A percentile compares a stretch with the other conserved stretches of the same genome.
These are phyloP conservation scores for Petrocephalus zakoni DNA, from an alignment of 2,113 vertebrate genomes.

Conservation along the genomic window DNA sequence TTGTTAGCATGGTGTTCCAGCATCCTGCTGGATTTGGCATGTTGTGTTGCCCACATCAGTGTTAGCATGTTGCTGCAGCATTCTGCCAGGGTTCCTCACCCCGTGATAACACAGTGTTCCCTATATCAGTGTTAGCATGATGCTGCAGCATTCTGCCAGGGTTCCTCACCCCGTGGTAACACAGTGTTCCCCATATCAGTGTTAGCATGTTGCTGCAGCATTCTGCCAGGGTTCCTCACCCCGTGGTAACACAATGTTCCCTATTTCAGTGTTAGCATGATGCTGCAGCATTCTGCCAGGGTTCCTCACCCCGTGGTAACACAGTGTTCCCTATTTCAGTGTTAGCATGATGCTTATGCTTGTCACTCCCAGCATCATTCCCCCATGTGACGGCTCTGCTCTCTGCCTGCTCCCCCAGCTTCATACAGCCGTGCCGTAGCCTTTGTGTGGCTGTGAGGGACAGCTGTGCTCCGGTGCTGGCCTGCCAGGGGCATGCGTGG, in stretches of 20 bases:
- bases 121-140: not conserved
- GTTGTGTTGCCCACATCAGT: not conserved
- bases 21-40: not conserved
- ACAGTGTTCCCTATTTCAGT: no score
- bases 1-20: not conserved
- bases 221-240: not conserved
- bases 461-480: conserved; percentile 68
- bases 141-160: not conserved
- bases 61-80: not conserved
- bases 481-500: conserved; percentile 74
- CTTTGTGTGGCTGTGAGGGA: conserved; percentile 71
- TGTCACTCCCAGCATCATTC: not conserved
- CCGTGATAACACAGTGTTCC: not conserved
- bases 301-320: no score
- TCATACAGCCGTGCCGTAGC: conserved; percentile 78
- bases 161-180: not conserved
- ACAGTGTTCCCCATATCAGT: no score
- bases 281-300: no score
- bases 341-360: not conserved
- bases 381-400: conserved; percentile 6
- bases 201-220: not conserved
- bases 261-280: no score
- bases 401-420: conserved; percentile 51
- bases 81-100: not conserved
- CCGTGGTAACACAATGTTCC: not conserved